A percentile compares a stretch with the other conserved stretches of the same genome.
These are phyloP conservation scores for Morelia viridis DNA, from an alignment of 2,797 vertebrate species.

Conservation along the genomic window DNA sequence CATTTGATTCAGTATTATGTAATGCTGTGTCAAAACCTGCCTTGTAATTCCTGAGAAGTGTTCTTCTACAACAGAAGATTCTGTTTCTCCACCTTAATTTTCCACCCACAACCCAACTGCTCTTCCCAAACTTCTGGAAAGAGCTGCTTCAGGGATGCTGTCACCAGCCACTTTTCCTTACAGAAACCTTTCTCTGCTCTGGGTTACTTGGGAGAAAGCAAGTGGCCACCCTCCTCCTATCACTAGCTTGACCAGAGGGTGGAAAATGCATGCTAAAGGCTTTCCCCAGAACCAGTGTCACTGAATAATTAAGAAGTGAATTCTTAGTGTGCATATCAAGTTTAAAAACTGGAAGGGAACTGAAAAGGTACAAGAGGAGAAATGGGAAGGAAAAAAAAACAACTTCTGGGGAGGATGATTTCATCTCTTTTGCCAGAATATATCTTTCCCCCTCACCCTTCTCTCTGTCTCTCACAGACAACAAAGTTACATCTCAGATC, in stretches of 20 bases:
- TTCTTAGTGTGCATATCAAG: neutral
- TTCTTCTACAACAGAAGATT: neutral
- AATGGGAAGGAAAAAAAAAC: neutral
- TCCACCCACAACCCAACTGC: neutral
- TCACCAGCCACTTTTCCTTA: neutral
- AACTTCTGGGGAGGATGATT: neutral
- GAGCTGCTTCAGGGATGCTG: neutral
- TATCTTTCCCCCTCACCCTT: neutral
- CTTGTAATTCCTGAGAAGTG: neutral
- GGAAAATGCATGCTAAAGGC: neutral
- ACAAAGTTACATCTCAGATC: neutral
- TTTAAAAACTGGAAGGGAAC: neutral
- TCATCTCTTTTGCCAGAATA: neutral
- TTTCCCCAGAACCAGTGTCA: neutral
- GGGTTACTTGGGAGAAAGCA: neutral
- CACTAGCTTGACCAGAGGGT: neutral
- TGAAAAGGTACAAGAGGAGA: neutral
- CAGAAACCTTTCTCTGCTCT: neutral
- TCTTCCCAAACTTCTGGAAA: neutral
- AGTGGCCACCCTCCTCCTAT: neutral
- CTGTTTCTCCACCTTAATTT: neutral
- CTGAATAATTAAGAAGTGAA: neutral
- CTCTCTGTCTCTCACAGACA: neutral
- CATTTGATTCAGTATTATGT: neutral
- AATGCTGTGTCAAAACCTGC: neutral